A percentile compares a stretch with the other conserved stretches of the same genome.
These are phyloP conservation scores for Agelas oroides DNA, from an alignment of 37 sponge, comb jelly and placozoan genomes.

Conservation along the genomic window DNA sequence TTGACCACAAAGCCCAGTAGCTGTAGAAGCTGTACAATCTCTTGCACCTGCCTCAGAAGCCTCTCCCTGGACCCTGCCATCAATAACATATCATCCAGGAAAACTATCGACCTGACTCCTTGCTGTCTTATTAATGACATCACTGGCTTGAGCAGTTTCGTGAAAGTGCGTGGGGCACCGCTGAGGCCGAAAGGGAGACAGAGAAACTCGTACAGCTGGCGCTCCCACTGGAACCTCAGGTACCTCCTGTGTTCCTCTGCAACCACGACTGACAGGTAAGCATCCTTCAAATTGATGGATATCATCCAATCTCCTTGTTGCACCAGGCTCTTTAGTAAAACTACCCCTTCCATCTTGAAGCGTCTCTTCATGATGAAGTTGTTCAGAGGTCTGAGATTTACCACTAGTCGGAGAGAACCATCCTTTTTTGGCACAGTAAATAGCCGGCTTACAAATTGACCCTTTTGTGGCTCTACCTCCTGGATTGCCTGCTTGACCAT, in stretches of 20 bases:
- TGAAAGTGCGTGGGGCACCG: conserved; percentile 14
- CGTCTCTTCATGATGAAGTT: background rate
- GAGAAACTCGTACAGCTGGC: background rate
- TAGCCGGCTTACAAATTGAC: background rate
- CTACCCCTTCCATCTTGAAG: conserved; percentile 32
- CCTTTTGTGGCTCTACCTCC: background rate
- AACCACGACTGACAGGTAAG: conserved; percentile 13
- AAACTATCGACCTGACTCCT: conserved; percentile 7
- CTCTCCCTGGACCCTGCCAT: background rate
- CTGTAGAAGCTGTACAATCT: background rate
- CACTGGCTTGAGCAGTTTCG: conserved; percentile 6
- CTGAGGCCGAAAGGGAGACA: conserved; percentile 29
- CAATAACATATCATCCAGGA: conserved; percentile 23
- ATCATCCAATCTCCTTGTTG: background rate
- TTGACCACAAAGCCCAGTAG: conserved; percentile 30
- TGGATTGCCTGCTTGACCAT: background rate
- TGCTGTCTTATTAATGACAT: background rate
- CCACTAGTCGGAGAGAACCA: background rate
- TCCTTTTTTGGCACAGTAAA: background rate
- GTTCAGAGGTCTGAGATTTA: background rate
- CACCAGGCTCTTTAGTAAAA: too few relatives aligned
- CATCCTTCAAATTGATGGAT: conserved; percentile 16
- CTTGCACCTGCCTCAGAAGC: background rate
- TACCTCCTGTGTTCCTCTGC: background rate
- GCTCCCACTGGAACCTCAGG: background rate